phyloP scores from a whole-genome alignment of 2,797 vertebrate genomes.

The Tolypeutes matacus region DNA sequence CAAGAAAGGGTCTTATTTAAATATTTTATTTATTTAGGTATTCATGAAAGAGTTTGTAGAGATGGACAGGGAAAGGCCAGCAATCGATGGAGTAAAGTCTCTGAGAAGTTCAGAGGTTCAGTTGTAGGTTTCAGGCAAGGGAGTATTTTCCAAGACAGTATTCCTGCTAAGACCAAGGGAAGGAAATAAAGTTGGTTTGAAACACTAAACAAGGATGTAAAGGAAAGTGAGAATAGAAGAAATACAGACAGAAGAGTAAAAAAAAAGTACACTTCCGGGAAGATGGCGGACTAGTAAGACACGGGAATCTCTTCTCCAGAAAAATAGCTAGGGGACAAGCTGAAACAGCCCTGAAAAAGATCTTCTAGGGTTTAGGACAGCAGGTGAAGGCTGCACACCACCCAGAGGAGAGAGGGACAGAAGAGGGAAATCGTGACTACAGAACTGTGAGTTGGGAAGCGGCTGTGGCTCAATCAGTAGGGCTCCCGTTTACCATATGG shows the following conservation, averaged over 20 bases:
- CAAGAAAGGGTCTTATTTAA: background rate
- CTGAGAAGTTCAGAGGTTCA: background rate
- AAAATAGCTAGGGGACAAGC: too few relatives aligned
- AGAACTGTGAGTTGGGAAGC: too few relatives aligned
- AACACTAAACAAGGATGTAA: background rate
- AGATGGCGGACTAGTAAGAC: too few relatives aligned
- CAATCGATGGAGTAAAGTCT: background rate
- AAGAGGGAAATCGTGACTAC: too few relatives aligned
- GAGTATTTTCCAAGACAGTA: background rate
- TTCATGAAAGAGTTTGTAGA: background rate
- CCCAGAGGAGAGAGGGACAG: too few relatives aligned
- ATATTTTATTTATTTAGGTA: background rate
- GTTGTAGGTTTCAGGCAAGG: background rate
- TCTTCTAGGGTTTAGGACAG: too few relatives aligned
- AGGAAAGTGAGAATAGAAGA: background rate
- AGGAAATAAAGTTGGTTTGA: background rate
- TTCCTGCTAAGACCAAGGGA: background rate
- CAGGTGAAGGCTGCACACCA: too few relatives aligned
- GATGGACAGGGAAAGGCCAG: background rate
- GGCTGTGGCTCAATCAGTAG: too few relatives aligned
- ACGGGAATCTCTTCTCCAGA: too few relatives aligned
- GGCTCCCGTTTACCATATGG: too few relatives aligned
- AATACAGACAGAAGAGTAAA: background rate
- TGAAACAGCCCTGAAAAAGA: too few relatives aligned
- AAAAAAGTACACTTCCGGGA: background rate